Evolutionary conservation across 2,888 invertebrate species (phyloP), one percentile per base, ranked within the genome.

Genomic region (Thyatira batis): DNA sequence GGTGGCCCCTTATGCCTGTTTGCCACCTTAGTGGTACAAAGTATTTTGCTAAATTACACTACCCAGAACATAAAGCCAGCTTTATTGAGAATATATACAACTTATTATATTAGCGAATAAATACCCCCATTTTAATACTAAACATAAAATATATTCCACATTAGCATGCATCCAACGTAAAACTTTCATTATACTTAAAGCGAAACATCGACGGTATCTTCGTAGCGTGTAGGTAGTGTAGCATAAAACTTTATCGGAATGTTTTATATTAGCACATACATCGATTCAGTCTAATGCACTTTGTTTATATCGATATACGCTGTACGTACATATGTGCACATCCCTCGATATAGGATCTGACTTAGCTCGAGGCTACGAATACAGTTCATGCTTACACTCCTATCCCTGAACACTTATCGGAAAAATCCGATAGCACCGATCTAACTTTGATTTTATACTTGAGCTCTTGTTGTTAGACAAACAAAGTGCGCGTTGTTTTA

Each of bases 401-500:
- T 58, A 68, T 70, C 58, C 57, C 62, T 67, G 60, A 61, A 57
- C 52, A 30, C 64, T 70, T 69, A 73, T 73, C 69, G 60, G 46
- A 59, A 62, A 70, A 67, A 71, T 69, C 72, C 70, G 67, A 71
- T 69, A 67, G 53, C 39, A 28, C 39, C 54, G 66, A 68, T 61
- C 69, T 55, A 69, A 68, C 70, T 78, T 67, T 67, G 74, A 75
- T 78, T 74, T 75, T 78, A 71, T 69, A 72, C 66, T 73, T 20
- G 20, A 10, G 20, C 27, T 28, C 8, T 27, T 48, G n/a, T 25
- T 28, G 11, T 48, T 9, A 13, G 17, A 48, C 5, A 39, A 39
- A 17, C 2, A 23, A 3, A 39, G 2, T 39, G 17, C 17, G 13
- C 17, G 5, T 39, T 13, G 2, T 39, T 39, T 8, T 39, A 4